Evolutionary conservation across 35 echinoderm and acorn worm genomes (phyloP), one percentile per base, ranked within the genome.

Genomic region (Chiridota heheva): DNA sequence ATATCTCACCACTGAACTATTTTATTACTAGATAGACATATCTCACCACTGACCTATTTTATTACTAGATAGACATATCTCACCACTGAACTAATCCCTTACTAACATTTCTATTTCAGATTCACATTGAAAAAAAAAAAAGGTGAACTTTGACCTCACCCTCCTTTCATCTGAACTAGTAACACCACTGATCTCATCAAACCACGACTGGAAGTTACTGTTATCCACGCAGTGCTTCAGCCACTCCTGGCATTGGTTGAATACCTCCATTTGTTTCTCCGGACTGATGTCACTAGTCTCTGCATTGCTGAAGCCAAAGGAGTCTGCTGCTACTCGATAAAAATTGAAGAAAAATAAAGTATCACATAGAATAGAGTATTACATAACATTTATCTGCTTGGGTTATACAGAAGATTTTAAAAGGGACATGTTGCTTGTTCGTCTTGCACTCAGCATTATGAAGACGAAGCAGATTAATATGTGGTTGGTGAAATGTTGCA

Each of bases 181-280:
- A 32, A 77, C 66, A 3, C 62, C n/a, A 25, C 68, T 43, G 17
- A 97, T 91, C 37, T 87, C 44, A 42, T 73, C 36, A 53, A 87
- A 97, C 94, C 94, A 97, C 1, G 42, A 41, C 18, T 47, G 47
- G 72, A 97, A 97, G 32, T 80, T 71, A 24, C 69, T 70, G 13
- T 87, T 85, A 20, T 51, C 88, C 40, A 81, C 60, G 27, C 84
- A 91, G 24, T 91, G 67, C 59, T 91, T 84, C 16, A 84, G 75
- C 88, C 94, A 97, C 12, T 84, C 85, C 38, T 88, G 56, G 39
- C 88, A 91, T 40, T 96, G 69, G 7, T 67, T 80, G 62, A 87
- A 90, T 13, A 80, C 88, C 60, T 87, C 76, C 34, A 96, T 47
- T 47, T 90, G 82, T 69, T 87, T 80, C 69, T 69, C 65, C 1